A percentile compares a stretch with the other conserved stretches of the same genome.
Evolutionary conservation across 2,113 vertebrate genomes (phyloP).

Genomic region (Regulus satrapa): DNA sequence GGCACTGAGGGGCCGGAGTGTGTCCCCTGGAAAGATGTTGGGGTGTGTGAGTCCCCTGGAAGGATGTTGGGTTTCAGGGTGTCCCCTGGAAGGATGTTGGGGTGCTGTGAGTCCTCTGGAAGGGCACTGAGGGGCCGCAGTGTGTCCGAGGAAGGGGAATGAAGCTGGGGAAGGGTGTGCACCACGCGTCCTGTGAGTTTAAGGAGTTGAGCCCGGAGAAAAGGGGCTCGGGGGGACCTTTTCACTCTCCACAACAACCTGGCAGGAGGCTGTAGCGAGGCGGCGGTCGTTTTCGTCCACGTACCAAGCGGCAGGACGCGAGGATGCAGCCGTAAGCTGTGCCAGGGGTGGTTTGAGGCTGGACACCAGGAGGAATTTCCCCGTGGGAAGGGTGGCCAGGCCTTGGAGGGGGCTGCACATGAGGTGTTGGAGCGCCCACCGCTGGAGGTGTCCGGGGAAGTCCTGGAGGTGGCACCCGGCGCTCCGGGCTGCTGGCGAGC

Average conservation of each 20-base stretch:
- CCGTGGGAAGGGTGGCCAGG: neutral
- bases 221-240: neutral
- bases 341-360: too few species aligned
- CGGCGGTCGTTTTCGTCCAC: fast-evolving
- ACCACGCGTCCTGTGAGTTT: fast-evolving
- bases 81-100: too few species aligned
- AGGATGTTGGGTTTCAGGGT: too few species aligned
- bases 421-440: neutral
- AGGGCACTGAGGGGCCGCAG: too few species aligned
- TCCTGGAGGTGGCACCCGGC: fast-evolving
- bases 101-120: too few species aligned
- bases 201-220: neutral
- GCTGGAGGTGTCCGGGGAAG: neutral
- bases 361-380: neutral
- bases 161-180: neutral
- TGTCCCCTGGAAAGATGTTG: too few species aligned
- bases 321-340: too few species aligned
- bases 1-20: too few species aligned
- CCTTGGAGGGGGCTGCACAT: neutral
- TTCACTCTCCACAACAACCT: neutral
- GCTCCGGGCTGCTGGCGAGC: neutral
- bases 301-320: neutral
- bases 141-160: too few species aligned
- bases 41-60: too few species aligned
- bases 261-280: neutral